Base-by-base conservation (phyloP, 2,797 vertebrate genomes). In the Propithecus deckenii region DNA sequence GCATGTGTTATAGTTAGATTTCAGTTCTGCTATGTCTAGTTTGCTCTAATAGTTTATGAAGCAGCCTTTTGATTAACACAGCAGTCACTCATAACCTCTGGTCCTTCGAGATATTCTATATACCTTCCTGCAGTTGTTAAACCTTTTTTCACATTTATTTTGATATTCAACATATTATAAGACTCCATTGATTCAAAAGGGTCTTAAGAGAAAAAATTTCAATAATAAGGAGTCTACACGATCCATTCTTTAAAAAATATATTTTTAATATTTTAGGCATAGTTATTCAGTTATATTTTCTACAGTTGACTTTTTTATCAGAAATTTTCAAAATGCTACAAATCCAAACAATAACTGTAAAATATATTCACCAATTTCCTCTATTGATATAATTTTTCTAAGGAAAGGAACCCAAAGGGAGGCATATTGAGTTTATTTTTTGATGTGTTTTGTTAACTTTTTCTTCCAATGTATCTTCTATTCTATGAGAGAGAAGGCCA, bases 31-130 rank as follows among this genome's bases (percentile, higher is more conserved):
- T 20, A 81, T 91, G 87, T 90, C 46, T 20, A 88, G 30, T 57
- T 81, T 95, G 65, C 48, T 95, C 15, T 90, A 75, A 52, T 71
- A 93, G 12, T 89, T 91, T 86, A 30, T 74, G 55, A 74, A 89
- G 83, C 95, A 86, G 13, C 9, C 81, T 95, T 96, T 85, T 69
- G 94, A 57, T 97, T 96, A 98, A 63, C 18, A 83, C 28, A 78
- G 94, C 88, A 95, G 43, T 96, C 88, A 92, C 92, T 96, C 76
- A n/a, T 86, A 94, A 8, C 41, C 41, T 84, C 32, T 76, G 67
- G 25, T 97, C 75, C 75, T 92, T 95, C 0, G n/a, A 96, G 91
- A 32, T 18, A 75, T 7, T 57, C 11, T 48, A 10, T 57, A 69
- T 18, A 91, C 38, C n/a, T 59, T 90, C 30, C 14, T 91, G 4